Evolutionary conservation across 2,797 vertebrate genomes (phyloP), one percentile per base, ranked within the genome.

Genomic region (Tympanoctomys barrerae): DNA sequence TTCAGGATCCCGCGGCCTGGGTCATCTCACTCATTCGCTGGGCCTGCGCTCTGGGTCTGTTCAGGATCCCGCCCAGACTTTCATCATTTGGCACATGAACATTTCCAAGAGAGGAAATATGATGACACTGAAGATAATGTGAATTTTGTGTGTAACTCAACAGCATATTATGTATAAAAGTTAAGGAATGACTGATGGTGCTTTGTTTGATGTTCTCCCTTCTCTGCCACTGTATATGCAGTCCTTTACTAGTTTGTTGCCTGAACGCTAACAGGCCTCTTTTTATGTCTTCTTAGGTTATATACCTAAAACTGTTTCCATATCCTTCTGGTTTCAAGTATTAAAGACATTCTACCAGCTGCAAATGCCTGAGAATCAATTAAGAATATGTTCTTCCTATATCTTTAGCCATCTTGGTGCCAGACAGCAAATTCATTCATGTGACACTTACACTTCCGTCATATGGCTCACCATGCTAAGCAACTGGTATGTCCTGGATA

Each of bases 381-480:
- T 28, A 73, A 90, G 59, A 80, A 64, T 87, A 9, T 91, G 66
- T 81, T 54, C 66, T 94, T 46, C 75, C 64, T 33, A 8, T 26
- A 77, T 73, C 24, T 84, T 90, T 42, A 84, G 79, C 36, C 66
- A 90, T 78, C 64, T 71, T 93, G 64, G 73, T 62, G 59, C 52
- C 54, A 24, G 14, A 70, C 24, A 46, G 77, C 39, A 96, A 92
- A 54, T 90, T 85, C 89, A 84, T 26, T 87, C 36, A 77, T 12
- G 31, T 49, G 42, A 89, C 52, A 91, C 3, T 13, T 12, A 81
- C 28, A 94, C 77, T 91, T 95, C 42, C 52, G 57, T 73, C 84
- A 81, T n/a, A 31, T 92, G 79, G 91, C 66, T 97, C 70, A 83
- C n/a, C 59, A 73, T 59, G 39, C 46, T 52, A 92, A 87, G 52